Evolutionary conservation across 2,888 invertebrate genomes (phyloP).

Genomic region (Liposcelis brunnea): DNA sequence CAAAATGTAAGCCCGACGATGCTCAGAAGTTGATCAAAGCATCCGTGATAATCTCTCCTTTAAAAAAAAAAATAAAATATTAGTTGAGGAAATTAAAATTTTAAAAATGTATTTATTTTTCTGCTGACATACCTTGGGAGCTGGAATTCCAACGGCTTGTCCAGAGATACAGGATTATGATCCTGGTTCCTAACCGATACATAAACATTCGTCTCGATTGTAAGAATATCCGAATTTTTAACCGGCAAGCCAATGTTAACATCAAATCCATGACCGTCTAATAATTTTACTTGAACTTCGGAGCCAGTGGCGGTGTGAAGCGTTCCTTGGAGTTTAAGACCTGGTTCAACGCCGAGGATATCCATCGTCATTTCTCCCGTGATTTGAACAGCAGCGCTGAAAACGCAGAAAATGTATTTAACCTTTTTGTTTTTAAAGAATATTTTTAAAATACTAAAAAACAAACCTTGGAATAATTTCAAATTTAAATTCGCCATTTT

Average conservation of each 20-base stretch:
- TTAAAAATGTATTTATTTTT: no score
- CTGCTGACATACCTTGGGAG: constrained; percentile 24
- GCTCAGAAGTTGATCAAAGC: constrained; percentile 54
- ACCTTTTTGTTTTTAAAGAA: no score
- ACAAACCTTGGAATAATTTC: constrained; percentile 50
- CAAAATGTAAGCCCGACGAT: constrained; percentile 57
- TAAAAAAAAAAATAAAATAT: constrained; percentile 6
- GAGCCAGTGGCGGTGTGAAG: constrained; percentile 65
- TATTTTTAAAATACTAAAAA: no score
- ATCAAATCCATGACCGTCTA: constrained; percentile 51
- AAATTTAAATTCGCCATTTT: constrained; percentile 45
- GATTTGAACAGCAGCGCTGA: constrained; percentile 44
- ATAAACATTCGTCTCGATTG: constrained; percentile 44
- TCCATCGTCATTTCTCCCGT: constrained; percentile 44
- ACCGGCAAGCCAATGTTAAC: constrained; percentile 60
- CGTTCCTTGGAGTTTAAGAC: constrained; percentile 54
- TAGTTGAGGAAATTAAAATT: no score
- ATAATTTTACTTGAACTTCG: constrained; percentile 42
- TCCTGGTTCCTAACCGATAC: constrained; percentile 46
- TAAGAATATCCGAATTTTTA: constrained; percentile 62
- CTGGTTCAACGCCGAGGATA: constrained; percentile 48
- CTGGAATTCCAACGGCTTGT: constrained; percentile 26
- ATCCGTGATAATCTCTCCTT: constrained; percentile 33
- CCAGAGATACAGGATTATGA: constrained; percentile 26
- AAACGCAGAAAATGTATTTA: constrained; percentile 12